phyloP scores from a whole-genome alignment of 2,888 invertebrate genomes.

The Germaria angustata region DNA sequence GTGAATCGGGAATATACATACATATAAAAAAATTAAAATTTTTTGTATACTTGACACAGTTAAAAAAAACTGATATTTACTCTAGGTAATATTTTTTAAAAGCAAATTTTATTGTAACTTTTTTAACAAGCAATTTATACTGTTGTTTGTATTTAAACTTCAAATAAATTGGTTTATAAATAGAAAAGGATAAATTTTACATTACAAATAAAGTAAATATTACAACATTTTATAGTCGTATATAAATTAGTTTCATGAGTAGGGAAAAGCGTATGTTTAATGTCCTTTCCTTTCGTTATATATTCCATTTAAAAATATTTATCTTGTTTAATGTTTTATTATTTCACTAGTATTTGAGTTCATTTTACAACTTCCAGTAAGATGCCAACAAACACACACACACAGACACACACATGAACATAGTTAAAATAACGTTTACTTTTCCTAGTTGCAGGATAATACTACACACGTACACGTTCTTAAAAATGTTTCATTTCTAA shows the following conservation, averaged over 20 bases:
- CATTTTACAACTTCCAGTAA: constrained; percentile 25
- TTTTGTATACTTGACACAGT: too few species aligned
- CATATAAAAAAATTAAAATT: too few species aligned
- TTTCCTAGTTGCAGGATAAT: constrained; percentile 38
- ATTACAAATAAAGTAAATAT: constrained; percentile 16
- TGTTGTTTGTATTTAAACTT: not conserved
- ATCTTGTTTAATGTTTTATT: constrained; percentile 30
- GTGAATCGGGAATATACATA: too few species aligned
- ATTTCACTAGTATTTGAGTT: constrained; percentile 1
- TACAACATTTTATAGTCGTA: constrained; percentile 2
- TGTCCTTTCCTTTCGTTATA: constrained; percentile 12
- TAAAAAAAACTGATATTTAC: too few species aligned
- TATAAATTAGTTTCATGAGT: constrained; percentile 31
- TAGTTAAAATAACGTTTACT: constrained; percentile 38
- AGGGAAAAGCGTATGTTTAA: constrained; percentile 9
- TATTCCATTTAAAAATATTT: constrained; percentile 18
- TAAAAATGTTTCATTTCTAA: not conserved
- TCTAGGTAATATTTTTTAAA: too few species aligned
- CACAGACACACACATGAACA: not conserved
- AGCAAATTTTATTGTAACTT: too few species aligned
- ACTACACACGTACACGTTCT: not conserved
- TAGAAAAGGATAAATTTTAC: not conserved
- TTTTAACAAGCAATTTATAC: too few species aligned
- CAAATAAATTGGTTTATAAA: constrained; percentile 8
- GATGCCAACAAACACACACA: not conserved